Conservation (phyloP, 2,797 vertebrate species). For the Phylloscopus collybita region DNA sequence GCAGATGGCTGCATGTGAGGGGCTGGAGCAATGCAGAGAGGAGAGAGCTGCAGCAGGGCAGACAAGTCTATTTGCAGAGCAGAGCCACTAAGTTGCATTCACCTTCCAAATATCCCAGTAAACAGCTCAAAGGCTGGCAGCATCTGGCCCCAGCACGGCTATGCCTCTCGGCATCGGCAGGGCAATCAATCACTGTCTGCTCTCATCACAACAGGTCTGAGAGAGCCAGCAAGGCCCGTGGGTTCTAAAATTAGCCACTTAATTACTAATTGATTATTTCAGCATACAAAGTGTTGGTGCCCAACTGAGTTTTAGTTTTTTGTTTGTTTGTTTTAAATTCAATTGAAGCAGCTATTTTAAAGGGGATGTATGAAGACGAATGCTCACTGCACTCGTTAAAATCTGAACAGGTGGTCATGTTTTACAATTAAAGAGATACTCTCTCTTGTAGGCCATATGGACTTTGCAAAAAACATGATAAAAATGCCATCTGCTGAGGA, state of each 20-base stretch:
- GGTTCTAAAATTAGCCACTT: constrained; percentile 70
- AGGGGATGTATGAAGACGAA: constrained; percentile 47
- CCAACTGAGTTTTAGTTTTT: neutral
- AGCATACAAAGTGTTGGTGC: neutral
- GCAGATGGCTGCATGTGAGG: neutral
- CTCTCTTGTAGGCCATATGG: constrained; percentile 62
- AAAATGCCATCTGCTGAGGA: constrained; percentile 68
- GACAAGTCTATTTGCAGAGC: neutral
- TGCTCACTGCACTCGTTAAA: constrained; percentile 52
- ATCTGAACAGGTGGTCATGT: constrained; percentile 64
- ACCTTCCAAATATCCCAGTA: neutral
- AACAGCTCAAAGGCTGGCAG: neutral
- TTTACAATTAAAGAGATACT: constrained; percentile 67
- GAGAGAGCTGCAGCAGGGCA: neutral
- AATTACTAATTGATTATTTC: constrained; percentile 75
- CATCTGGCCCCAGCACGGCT: constrained; percentile 16
- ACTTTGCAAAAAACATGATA: constrained; percentile 56
- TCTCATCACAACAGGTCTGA: neutral
- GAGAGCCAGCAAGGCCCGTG: neutral
- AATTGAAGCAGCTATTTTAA: constrained; percentile 52
- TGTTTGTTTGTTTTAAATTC: neutral
- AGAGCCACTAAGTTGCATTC: neutral
- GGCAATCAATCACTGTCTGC: constrained; percentile 65
- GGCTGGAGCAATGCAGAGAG: neutral
- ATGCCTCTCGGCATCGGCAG: neutral